Evolutionary conservation across 2,113 vertebrate species (phyloP), one percentile per base, ranked within the genome.

Genomic region (Opisthocomus hoazin): DNA sequence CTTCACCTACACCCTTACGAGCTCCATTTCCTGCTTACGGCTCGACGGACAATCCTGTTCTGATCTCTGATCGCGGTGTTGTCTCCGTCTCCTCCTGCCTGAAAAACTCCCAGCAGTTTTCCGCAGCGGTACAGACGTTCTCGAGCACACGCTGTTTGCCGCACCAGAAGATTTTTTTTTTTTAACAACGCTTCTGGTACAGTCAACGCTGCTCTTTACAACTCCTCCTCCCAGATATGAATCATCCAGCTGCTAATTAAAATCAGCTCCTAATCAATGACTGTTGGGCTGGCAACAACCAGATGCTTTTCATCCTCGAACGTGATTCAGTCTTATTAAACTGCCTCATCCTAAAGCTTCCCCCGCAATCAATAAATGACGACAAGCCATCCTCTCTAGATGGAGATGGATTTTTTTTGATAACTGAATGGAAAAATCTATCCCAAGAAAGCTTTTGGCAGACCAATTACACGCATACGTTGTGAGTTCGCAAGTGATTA

Each of bases 391-490:
- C 75, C 3, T 1, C 65, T 34, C 12, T 0, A 15, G 2, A 5
- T 3, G 3, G 46, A 39, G 45, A 17, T 11, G n/a, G 64, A 3
- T 13, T 36, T 53, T 36, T 53, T 71, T 27, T 11, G 15, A 2
- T 6, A 17, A 13, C 41, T 0, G 21, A 4, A 5, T 6, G 29
- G 32, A 5, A 3, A 29, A 29, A 20, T 4, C 37, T 17, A 1
- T 2, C 41, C 75, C 11, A 7, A 43, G 19, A 32, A 48, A 20
- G 21, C 3, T 0, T 3, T 5, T 1, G 77, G 58, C 32, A 9
- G 5, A 2, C 0, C 0, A 17, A 4, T 3, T 10, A n/a, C 6
- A 9, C 2, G 46, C 10, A 3, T 2, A 6, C 2, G 24, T 13
- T 51, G 7, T 45, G 50, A 39, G 20, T 10, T 3, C 17, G 0